Percentiles rank a stretch among this genome's conserved stretches.
Conservation (phyloP, 2,888 invertebrate species). For the Latheticus oryzae region DNA sequence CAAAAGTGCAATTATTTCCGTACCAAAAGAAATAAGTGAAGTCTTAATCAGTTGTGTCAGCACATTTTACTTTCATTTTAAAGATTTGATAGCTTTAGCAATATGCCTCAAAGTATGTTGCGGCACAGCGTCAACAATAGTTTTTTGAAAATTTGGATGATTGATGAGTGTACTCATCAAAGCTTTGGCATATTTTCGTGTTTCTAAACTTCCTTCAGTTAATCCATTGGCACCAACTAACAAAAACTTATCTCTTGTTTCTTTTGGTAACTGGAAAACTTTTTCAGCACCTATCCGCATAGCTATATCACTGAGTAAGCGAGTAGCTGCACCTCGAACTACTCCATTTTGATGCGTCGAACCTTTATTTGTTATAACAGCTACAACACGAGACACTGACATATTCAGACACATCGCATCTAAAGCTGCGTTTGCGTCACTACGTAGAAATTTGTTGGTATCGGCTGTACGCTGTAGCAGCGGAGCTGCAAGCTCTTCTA, state of each 20-base stretch:
- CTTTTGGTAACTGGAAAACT: conserved; percentile 78
- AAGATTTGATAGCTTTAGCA: conserved; percentile 79
- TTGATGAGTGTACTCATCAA: conserved; percentile 79
- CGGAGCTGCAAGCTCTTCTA: conserved; percentile 86
- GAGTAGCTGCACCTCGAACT: conserved; percentile 86
- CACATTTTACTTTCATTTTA: conserved; percentile 59
- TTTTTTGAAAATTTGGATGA: conserved; percentile 80
- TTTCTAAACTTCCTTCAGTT: conserved; percentile 87
- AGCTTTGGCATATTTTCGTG: conserved; percentile 81
- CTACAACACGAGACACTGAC: conserved; percentile 75
- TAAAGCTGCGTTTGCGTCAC: conserved; percentile 87
- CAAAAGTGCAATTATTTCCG: conserved; percentile 18
- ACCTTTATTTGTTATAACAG: conserved; percentile 77
- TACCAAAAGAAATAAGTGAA: conserved; percentile 19
- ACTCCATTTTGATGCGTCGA: conserved; percentile 86
- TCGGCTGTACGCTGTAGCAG: conserved; percentile 91
- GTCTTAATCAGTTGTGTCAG: conserved; percentile 21
- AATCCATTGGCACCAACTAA: conserved; percentile 85
- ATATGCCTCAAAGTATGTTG: conserved; percentile 83
- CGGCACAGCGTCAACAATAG: conserved; percentile 84
- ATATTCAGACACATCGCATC: conserved; percentile 84
- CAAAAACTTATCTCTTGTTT: conserved; percentile 83
- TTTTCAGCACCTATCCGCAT: conserved; percentile 80
- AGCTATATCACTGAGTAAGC: conserved; percentile 79
- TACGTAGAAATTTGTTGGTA: conserved; percentile 91